These are phyloP conservation scores for Tangachromis dhanisi DNA, from an alignment of 2,113 vertebrate species.

Conservation along the genomic window DNA sequence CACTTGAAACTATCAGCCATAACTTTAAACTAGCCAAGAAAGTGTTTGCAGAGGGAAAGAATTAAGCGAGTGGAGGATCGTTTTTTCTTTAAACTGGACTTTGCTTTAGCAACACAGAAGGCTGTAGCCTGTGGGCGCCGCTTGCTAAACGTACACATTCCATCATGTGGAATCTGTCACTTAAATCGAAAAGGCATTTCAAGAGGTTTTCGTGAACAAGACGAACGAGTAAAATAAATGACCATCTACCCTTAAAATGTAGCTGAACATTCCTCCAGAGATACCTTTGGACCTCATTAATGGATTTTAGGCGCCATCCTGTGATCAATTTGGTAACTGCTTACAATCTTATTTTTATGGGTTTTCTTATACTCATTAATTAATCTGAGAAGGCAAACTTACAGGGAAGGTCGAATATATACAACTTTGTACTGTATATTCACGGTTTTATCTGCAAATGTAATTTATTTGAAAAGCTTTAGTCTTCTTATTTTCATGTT, in stretches of 20 bases:
- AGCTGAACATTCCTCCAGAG: neutral
- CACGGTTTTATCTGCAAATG: neutral
- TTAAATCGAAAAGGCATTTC: neutral
- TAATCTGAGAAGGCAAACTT: neutral
- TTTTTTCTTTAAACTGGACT: neutral
- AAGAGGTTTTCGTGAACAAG: neutral
- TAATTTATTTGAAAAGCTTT: neutral
- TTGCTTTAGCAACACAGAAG: neutral
- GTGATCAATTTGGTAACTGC: neutral
- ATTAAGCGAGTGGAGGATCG: neutral
- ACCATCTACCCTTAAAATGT: neutral
- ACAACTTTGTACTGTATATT: neutral
- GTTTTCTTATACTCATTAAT: neutral
- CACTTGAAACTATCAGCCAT: neutral
- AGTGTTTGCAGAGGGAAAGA: neutral
- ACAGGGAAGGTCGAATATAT: neutral
- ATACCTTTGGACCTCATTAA: neutral
- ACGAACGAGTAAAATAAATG: neutral
- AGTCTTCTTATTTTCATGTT: neutral
- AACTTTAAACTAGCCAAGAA: neutral
- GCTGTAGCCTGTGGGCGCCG: neutral
- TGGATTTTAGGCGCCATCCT: neutral
- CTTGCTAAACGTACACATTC: neutral
- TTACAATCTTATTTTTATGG: neutral
- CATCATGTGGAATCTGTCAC: neutral